phyloP scores from a whole-genome alignment of 2,113 vertebrate species.

The Isichthys henryi region DNA sequence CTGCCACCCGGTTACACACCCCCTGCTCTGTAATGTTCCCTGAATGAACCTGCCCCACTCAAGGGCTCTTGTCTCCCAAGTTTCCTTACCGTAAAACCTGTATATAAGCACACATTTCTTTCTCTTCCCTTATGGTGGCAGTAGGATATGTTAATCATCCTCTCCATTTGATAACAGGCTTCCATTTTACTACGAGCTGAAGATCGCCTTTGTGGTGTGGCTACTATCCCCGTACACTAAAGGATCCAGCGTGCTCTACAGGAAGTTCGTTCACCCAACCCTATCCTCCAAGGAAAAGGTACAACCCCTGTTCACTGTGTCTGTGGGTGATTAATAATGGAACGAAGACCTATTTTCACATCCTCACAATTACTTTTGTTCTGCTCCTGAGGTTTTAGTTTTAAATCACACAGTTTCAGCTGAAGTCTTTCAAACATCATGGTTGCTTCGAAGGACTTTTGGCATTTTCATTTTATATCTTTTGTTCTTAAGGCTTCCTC shows the following conservation, averaged over 20 bases:
- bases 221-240: constrained; percentile 95
- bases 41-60: not conserved
- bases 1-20: not conserved
- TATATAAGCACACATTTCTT: not conserved
- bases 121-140: not conserved
- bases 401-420: not conserved
- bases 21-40: not conserved
- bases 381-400: not conserved
- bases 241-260: constrained; percentile 93
- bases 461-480: not conserved
- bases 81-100: not conserved
- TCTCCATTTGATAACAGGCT: constrained; percentile 66
- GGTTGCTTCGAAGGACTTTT: not conserved
- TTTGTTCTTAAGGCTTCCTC: not conserved
- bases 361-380: not conserved
- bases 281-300: constrained; percentile 99
- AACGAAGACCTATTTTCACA: not conserved
- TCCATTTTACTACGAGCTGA: constrained; percentile 98
- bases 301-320: constrained; percentile 24
- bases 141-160: constrained; percentile 9
- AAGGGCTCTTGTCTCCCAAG: not conserved
- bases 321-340: not conserved
- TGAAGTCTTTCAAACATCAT: not conserved
- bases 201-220: constrained; percentile 98
- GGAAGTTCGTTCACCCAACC: constrained; percentile 96